Conservation (phyloP, 2,888 invertebrate genomes). For the Pyralis farinalis region DNA sequence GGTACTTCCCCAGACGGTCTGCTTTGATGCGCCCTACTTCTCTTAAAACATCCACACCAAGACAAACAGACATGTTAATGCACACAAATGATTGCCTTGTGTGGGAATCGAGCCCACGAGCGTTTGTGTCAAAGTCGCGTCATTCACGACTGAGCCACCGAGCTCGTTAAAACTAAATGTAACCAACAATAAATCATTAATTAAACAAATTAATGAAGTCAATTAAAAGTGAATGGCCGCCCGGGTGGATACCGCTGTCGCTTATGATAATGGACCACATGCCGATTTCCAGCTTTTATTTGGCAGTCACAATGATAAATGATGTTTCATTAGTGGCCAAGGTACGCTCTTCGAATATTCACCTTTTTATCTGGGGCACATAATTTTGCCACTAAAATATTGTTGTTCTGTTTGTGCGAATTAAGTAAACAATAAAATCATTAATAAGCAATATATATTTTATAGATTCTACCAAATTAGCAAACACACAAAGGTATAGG, state of each 20-base stretch:
- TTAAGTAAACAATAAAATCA: constrained; percentile 13
- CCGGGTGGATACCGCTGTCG: neutral
- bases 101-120: too few relatives aligned
- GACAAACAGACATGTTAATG: too few relatives aligned
- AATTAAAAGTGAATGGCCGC: neutral
- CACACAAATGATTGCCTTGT: too few relatives aligned
- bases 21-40: too few relatives aligned
- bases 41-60: too few relatives aligned
- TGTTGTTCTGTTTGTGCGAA: constrained; percentile 11
- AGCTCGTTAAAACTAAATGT: too few relatives aligned
- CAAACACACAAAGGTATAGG: too few relatives aligned
- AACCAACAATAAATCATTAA: too few relatives aligned
- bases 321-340: constrained; percentile 64
- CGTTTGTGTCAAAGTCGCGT: too few relatives aligned
- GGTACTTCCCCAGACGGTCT: too few relatives aligned
- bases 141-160: too few relatives aligned
- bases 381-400: constrained; percentile 10
- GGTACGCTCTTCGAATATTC: constrained; percentile 44
- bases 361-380: constrained; percentile 43
- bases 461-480: constrained; percentile 8
- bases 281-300: constrained; percentile 45
- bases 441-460: constrained; percentile 1
- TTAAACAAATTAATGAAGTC: too few relatives aligned
- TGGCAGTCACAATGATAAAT: constrained; percentile 71
- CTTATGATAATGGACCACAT: constrained; percentile 10